Percentiles rank a stretch among this genome's conserved stretches.
phyloP scores from a whole-genome alignment of 2,113 vertebrate genomes.

The Glaucomys volans region DNA sequence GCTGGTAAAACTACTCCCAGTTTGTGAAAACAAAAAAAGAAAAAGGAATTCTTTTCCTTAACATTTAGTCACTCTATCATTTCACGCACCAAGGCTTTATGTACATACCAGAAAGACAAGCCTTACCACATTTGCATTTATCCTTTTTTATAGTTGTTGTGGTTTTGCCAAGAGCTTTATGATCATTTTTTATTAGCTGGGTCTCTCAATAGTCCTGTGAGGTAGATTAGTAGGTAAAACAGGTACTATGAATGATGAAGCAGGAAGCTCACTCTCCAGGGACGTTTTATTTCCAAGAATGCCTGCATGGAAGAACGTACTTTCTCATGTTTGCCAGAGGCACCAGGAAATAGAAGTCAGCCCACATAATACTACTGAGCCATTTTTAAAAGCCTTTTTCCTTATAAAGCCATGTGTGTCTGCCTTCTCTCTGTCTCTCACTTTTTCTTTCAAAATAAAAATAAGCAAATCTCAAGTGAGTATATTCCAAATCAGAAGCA shows the following conservation, averaged over 20 bases:
- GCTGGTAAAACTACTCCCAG: not conserved
- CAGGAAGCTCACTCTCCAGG: constrained; percentile 23
- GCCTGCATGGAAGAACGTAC: not conserved
- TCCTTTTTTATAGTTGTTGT: constrained; percentile 15
- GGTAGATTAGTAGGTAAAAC: constrained; percentile 9
- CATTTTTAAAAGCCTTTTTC: not conserved
- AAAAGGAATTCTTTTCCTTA: not conserved
- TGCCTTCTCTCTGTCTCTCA: not conserved
- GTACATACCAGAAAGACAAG: constrained; percentile 19
- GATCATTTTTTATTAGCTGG: constrained; percentile 57
- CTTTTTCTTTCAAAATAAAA: constrained; percentile 19
- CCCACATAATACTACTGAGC: not conserved
- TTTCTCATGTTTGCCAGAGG: not conserved
- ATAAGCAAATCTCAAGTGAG: not conserved
- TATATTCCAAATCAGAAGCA: not conserved
- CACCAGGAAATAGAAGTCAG: not conserved
- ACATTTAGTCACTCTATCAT: not conserved
- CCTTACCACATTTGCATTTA: not conserved
- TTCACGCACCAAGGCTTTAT: not conserved
- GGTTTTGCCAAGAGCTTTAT: constrained; percentile 51
- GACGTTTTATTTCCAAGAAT: not conserved
- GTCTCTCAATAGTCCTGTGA: constrained; percentile 1
- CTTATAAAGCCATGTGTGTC: not conserved
- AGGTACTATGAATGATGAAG: not conserved
- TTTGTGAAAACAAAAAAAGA: not conserved